phyloP scores from a whole-genome alignment of 2,113 vertebrate genomes.

The Plectropomus leopardus region DNA sequence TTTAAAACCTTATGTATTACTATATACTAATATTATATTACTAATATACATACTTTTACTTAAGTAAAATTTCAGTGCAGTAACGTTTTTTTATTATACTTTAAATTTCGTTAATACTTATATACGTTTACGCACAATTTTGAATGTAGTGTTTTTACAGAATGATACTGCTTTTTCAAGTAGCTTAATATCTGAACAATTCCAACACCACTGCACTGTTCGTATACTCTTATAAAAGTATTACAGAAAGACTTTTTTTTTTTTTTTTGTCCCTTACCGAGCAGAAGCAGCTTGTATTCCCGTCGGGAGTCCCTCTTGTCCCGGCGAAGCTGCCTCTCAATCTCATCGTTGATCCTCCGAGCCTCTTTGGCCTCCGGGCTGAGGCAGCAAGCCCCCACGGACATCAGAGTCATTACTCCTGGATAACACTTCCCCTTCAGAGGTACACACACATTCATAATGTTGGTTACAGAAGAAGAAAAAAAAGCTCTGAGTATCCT shows the following conservation, averaged over 20 bases:
- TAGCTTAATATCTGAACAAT: not conserved
- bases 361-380: constrained; percentile 96
- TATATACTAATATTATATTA: no score
- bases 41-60: no score
- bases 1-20: no score
- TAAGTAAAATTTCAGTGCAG: no score
- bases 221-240: not conserved
- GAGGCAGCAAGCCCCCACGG: constrained; percentile 94
- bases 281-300: constrained; percentile 92
- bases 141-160: not conserved
- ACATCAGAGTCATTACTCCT: constrained; percentile 88
- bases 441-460: constrained; percentile 29
- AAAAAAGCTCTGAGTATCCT: not conserved
- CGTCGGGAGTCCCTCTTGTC: constrained; percentile 91
- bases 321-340: constrained; percentile 92
- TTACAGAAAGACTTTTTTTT: not conserved
- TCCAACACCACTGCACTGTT: not conserved
- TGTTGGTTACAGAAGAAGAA: not conserved
- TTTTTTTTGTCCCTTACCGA: constrained; percentile 84
- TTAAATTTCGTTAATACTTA: no score
- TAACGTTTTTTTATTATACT: no score
- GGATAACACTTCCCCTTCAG: constrained; percentile 45
- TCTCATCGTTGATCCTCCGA: constrained; percentile 95
- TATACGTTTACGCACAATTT: no score
- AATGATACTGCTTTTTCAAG: not conserved